Base-by-base conservation (phyloP, 23 tunicate species). In the Aplidium turbinatum region DNA sequence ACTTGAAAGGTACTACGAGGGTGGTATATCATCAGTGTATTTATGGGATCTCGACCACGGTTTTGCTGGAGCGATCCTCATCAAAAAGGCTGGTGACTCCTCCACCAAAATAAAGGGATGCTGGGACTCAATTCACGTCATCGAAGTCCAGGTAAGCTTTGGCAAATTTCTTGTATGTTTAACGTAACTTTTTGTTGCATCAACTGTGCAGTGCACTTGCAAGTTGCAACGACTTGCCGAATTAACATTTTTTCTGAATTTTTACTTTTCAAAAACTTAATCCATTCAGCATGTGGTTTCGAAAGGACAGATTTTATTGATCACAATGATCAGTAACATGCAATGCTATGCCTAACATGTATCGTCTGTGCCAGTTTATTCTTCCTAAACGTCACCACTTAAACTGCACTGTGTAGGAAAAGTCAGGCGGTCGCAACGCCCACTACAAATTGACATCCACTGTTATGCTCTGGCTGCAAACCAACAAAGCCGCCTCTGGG, bases 381-480 rank as follows among this genome's bases (percentile, higher is more conserved):
- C n/a, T n/a, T n/a, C n/a, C n/a, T n/a, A n/a, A n/a, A n/a, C n/a
- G n/a, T n/a, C n/a, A n/a, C n/a, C n/a, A n/a, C n/a, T n/a, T n/a
- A 13, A 9, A 9, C 48, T 9, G 48, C 13, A 9, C 13, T 9
- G 48, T 57, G 48, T 75, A 93, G 93, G 98, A 86, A 38, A 93
- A 85, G 58, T 62, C 89, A 9, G 85, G 85, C 5, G 97, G 89
- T 38, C 70, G 86, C 18, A 74, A 77, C 31, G 90, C 94, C 27
- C 86, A 78, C 45, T 94, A 94, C 70, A 87, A 82, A 52, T 54
- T 94, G 61, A 94, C 99, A 5, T 82, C 99, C 33, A 94, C 99
- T 33, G 90, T 94, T 13, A 94, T 94, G 95, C 55, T 94, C 72
- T 94, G 99, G 99, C 91, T 94, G 35, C 99, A 94, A 66, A 94